Percentiles rank a stretch among this genome's conserved stretches.
Conservation (phyloP, 1,140 invertebrate genomes). For the Scaptomyza graminum region DNA sequence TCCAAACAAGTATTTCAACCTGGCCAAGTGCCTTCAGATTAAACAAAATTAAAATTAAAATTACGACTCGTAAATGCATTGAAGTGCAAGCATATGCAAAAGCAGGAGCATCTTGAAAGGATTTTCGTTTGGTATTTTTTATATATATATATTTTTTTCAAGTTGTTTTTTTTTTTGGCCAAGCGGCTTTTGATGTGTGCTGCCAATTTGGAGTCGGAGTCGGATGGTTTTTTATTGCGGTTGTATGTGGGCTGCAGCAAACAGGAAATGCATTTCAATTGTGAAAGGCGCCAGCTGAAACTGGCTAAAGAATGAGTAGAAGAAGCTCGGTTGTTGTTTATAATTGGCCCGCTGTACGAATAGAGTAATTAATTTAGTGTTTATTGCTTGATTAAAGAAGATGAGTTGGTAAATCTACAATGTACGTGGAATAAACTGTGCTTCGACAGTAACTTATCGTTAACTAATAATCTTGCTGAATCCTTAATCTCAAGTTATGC, state of each 20-base stretch:
- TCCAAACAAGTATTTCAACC: constrained; percentile 15
- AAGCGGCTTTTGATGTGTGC: constrained; percentile 69
- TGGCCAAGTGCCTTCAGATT: constrained; percentile 39
- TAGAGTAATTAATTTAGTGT: neutral
- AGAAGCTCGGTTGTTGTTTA: neutral
- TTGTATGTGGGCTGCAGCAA: constrained; percentile 9
- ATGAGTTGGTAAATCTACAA: no score
- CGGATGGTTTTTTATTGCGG: constrained; percentile 56
- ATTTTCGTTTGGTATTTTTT: constrained; percentile 32
- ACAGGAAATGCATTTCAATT: constrained; percentile 48
- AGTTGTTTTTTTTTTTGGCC: neutral
- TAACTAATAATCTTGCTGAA: no score
- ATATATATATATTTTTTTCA: no score
- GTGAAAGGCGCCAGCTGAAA: constrained; percentile 28
- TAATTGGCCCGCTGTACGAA: neutral
- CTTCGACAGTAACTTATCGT: no score
- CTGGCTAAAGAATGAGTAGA: neutral
- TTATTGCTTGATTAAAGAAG: no score
- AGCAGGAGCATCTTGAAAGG: constrained; percentile 66
- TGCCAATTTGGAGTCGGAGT: constrained; percentile 55
- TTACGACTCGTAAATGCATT: constrained; percentile 60
- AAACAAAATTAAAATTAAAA: constrained; percentile 76
- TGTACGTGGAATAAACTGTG: no score
- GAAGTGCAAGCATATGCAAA: constrained; percentile 27
- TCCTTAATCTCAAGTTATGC: no score